Percentiles rank a stretch among this genome's conserved stretches.
Evolutionary conservation across 2,113 vertebrate species (phyloP).

Genomic region (Tupaia chinensis): DNA sequence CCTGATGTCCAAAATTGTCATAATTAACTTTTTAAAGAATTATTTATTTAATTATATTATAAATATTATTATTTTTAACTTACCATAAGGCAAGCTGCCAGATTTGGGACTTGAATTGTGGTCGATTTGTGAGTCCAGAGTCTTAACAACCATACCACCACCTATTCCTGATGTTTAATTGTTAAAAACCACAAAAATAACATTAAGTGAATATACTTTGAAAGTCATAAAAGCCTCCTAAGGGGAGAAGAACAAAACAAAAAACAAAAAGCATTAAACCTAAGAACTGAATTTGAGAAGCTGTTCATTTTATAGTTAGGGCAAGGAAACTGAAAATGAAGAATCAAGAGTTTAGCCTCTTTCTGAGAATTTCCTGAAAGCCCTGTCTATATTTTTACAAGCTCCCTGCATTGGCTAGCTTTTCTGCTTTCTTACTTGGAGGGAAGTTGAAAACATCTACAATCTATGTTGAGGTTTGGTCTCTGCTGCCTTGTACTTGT

Average conservation of each 20-base stretch:
- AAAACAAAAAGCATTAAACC: not conserved
- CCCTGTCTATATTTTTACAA: not conserved
- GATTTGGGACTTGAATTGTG: too few relatives aligned
- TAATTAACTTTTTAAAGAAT: not conserved
- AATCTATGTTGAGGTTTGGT: not conserved
- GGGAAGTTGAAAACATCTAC: not conserved
- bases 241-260: not conserved
- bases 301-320: not conserved
- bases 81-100: too few relatives aligned
- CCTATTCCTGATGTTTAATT: not conserved
- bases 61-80: too few relatives aligned
- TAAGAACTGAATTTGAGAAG: not conserved
- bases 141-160: too few relatives aligned
- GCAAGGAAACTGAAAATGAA: not conserved
- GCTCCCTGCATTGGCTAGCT: not conserved
- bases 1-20: not conserved
- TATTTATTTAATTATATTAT: too few relatives aligned
- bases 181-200: slow-evolving; percentile 45
- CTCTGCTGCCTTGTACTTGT: not conserved
- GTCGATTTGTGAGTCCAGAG: too few relatives aligned
- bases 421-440: not conserved
- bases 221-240: slow-evolving; percentile 1
- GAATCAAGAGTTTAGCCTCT: not conserved
- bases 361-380: not conserved
- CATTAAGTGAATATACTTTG: not conserved